A percentile compares a stretch with the other conserved stretches of the same genome.
These are phyloP conservation scores for Tetrao urogallus DNA, from an alignment of 2,113 vertebrate species.

Conservation along the genomic window DNA sequence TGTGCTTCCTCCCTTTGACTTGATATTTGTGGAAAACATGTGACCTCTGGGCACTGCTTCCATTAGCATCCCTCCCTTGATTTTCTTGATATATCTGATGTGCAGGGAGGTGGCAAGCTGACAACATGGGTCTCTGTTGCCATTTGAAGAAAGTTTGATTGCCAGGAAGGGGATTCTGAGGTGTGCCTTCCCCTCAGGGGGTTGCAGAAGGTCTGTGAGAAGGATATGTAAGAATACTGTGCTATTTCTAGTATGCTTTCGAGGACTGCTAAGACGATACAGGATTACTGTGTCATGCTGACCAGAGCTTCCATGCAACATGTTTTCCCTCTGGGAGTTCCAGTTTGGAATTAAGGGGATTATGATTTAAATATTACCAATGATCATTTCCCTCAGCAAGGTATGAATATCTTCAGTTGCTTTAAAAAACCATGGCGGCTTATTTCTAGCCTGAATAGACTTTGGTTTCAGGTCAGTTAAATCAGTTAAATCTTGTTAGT, in stretches of 20 bases:
- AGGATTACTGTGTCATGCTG: not conserved
- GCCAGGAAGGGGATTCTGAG: conserved; percentile 1
- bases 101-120: not conserved
- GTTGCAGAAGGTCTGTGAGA: not conserved
- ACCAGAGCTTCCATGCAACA: not conserved
- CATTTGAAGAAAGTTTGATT: not conserved
- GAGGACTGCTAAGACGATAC: not conserved
- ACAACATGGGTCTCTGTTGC: not conserved
- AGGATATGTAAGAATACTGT: not conserved
- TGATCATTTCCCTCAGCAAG: not conserved
- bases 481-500: not conserved
- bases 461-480: not conserved
- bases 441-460: not conserved
- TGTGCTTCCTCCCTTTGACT: conserved; percentile 8
- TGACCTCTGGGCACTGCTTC: not conserved
- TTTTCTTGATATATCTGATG: not conserved
- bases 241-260: not conserved
- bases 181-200: not conserved
- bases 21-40: not conserved
- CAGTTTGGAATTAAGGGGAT: not conserved
- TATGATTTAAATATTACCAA: not conserved
- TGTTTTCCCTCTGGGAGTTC: not conserved
- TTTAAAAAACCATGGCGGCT: not conserved
- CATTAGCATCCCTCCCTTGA: not conserved
- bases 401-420: not conserved